Evolutionary conservation across 2,113 vertebrate species (phyloP), one percentile per base, ranked within the genome.

Genomic region (Corythaeola cristata): DNA sequence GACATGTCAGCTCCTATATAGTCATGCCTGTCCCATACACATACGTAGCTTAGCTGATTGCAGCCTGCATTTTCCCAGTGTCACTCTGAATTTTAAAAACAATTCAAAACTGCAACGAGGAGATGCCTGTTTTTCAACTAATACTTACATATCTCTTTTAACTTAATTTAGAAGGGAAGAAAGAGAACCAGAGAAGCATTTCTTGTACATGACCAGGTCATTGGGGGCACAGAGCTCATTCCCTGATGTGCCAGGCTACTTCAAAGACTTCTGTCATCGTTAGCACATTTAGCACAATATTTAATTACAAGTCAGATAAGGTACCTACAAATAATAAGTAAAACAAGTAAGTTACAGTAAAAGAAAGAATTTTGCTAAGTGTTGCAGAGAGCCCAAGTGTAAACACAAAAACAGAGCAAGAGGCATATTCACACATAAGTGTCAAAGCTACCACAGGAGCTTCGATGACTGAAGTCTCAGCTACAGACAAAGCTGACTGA

Each of bases 31-130:
- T 27, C 21, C 49, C 62, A 17, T 7, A 17, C 5, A 47, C 35
- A 39, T 27, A 11, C 47, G 7, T 0, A 1, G 41, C 49, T 72
- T 5, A 74, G 82, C 47, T 52, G 60, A 44, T 0, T 9, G 28
- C 69, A 82, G 52, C 12, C 58, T 17, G 28, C 23, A 8, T 33
- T 44, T 56, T 27, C 76, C 32, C 45, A 58, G 7, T 5, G 12
- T 21, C 33, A 33, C 11, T 39, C n/a, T 6, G 30, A 8, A 60
- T 44, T 75, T 56, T 60, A 44, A 52, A 69, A 91, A 7, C 15
- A 15, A 20, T 20, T 75, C 18, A 45, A 81, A 85, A 47, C 22
- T 3, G 1, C 18, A 22, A 56, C 84, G 5, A 73, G 5, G 15
- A 63, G 15, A 73, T 30, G 37, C 2, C 5, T 0, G 1, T 37